Percentiles rank a stretch among this genome's conserved stretches.
These are phyloP conservation scores for Hippasteria phrygiana DNA, from an alignment of 53 echinoderm and acorn worm species.

Conservation along the genomic window DNA sequence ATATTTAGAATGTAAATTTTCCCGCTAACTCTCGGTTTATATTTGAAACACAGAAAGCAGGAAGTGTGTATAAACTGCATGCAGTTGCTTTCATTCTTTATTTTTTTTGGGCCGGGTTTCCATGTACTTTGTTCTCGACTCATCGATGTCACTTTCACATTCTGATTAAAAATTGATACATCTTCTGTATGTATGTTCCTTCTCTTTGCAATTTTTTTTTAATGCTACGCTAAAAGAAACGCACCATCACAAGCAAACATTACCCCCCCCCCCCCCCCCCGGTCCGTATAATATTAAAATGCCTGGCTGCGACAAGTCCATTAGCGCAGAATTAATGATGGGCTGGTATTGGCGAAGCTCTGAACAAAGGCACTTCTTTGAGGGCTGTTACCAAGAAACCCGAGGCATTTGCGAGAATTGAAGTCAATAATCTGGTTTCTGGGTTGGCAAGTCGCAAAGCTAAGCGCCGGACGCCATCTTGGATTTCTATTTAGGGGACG, in stretches of 20 bases:
- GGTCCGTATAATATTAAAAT: conserved; percentile 18
- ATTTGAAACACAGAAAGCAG: conserved; percentile 12
- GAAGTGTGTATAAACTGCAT: not conserved
- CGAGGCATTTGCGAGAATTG: conserved; percentile 9
- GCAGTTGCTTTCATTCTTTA: not conserved
- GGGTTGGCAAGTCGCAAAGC: not conserved
- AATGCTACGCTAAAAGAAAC: not conserved
- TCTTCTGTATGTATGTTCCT: not conserved
- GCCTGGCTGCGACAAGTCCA: conserved; percentile 33
- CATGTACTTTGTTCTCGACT: not conserved
- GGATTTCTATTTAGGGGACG: not conserved
- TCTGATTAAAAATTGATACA: conserved; percentile 1
- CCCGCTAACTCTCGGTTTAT: not conserved
- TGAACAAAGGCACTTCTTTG: conserved; percentile 16
- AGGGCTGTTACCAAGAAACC: conserved; percentile 46
- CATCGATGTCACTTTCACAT: not conserved
- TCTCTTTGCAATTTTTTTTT: not conserved
- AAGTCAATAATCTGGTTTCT: conserved; percentile 15
- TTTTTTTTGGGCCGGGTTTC: too few relatives aligned
- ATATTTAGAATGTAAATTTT: not conserved
- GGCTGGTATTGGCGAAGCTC: conserved; percentile 29
- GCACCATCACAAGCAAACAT: conserved; percentile 34
- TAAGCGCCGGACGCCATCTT: not conserved
- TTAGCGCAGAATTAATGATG: conserved; percentile 58
- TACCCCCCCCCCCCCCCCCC: not conserved